These are phyloP conservation scores for Heterochromis multidens DNA, from an alignment of 2,113 vertebrate species.

Conservation along the genomic window DNA sequence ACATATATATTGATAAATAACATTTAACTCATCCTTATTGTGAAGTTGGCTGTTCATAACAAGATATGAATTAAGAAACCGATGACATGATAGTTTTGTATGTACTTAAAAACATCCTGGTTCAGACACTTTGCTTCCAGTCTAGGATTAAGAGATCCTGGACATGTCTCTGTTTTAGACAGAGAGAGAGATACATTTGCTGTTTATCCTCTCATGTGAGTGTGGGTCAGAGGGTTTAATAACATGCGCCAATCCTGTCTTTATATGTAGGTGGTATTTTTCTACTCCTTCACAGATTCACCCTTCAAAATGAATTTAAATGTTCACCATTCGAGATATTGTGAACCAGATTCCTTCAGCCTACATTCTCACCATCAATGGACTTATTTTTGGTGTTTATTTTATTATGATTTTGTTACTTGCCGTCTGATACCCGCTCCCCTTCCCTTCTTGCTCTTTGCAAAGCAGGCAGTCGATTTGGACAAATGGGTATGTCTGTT, in stretches of 20 bases:
- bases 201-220: neutral
- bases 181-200: neutral
- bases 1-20: neutral
- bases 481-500: constrained; percentile 81
- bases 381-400: constrained; percentile 18
- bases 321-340: neutral
- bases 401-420: constrained; percentile 30
- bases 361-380: neutral
- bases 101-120: neutral
- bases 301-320: neutral
- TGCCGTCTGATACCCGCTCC: constrained; percentile 54
- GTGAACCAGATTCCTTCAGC: neutral
- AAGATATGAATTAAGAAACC: neutral
- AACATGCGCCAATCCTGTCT: neutral
- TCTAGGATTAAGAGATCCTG: neutral
- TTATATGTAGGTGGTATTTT: neutral
- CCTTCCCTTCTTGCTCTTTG: constrained; percentile 59
- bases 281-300: neutral
- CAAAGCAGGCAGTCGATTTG: constrained; percentile 81
- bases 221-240: neutral
- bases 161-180: neutral
- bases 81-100: neutral
- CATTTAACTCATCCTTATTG: neutral
- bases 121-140: neutral
- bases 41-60: neutral